phyloP scores from a whole-genome alignment of 2,888 invertebrate genomes.

The Ashinkailepas kermadecensis region DNA sequence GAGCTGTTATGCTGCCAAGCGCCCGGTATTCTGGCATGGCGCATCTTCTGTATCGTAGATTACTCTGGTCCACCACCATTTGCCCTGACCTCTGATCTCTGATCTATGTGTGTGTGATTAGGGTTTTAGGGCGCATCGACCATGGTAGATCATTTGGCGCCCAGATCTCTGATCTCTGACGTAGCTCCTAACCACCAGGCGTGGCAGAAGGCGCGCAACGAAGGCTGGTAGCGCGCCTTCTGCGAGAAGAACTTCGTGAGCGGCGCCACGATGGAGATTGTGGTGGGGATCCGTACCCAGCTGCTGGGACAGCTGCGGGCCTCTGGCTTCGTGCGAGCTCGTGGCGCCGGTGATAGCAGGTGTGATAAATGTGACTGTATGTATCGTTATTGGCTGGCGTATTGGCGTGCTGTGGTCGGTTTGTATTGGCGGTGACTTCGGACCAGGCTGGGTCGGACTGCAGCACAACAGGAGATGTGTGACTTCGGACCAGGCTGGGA shows the following conservation, averaged over 20 bases:
- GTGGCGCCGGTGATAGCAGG: slow-evolving; percentile 52
- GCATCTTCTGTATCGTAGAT: slow-evolving; percentile 26
- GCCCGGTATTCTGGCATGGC: no score
- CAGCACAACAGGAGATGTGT: no score
- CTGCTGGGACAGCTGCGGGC: slow-evolving; percentile 68
- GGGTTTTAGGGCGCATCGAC: no score
- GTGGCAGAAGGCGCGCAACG: slow-evolving; percentile 46
- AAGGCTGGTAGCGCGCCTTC: slow-evolving; percentile 59
- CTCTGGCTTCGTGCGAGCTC: slow-evolving; percentile 59
- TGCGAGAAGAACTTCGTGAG: slow-evolving; percentile 70
- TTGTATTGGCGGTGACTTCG: no score
- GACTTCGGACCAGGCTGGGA: no score
- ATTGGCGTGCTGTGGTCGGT: no score
- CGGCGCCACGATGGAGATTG: slow-evolving; percentile 79
- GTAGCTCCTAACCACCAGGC: slow-evolving; percentile 34
- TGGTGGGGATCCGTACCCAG: slow-evolving; percentile 73
- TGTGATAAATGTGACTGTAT: slow-evolving; percentile 10
- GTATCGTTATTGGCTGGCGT: no score
- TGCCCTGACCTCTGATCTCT: slow-evolving; percentile 39
- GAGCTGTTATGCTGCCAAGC: no score
- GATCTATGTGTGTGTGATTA: no score
- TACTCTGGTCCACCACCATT: slow-evolving; percentile 21
- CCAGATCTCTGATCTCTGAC: neutral
- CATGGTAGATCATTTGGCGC: no score
- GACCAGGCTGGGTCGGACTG: no score